Evolutionary conservation across 2,797 vertebrate species (phyloP), one percentile per base, ranked within the genome.

Genomic region (Nannoperca australis): DNA sequence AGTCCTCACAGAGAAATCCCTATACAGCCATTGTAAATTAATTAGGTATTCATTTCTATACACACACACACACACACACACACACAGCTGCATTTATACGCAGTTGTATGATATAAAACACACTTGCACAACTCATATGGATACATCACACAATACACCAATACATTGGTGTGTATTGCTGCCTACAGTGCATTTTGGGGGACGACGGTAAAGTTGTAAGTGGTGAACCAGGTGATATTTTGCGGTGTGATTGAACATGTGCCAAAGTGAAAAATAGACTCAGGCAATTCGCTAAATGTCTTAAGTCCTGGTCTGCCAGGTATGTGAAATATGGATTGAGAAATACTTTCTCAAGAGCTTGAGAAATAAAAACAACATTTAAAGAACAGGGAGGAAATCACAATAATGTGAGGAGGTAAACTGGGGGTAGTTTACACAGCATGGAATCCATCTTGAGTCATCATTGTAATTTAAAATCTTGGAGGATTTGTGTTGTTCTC

Each of bases 401-500:
- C 27, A 55, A 3, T 27, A 13, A 62, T 51, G 13, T 15, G 4
- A 72, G 61, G 69, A 63, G 34, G 65, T 72, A 70, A 78, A 87
- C 27, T 59, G 53, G 2, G 17, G 44, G 27, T 67, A 58, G 70
- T 85, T 83, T 68, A 77, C 82, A 45, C 75, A 77, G 79, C 51
- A 30, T 40, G 72, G 70, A 68, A 66, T 73, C 53, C 56, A 78
- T 87, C 67, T 72, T 68, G 20, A 69, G 70, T 83, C 68, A 86
- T 86, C 68, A 77, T 18, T 74, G 44, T 76, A 78, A 83, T 83
- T 58, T 54, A 38, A 76, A 69, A 70, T 76, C 61, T 58, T n/a
- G 7, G 56, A 78, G 68, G 61, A 78, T 78, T 73, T 53, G 5
- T 55, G 53, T 69, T 66, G 24, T 56, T 76, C 36, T 17, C 59